phyloP scores from a whole-genome alignment of 2,888 invertebrate genomes.

The Lordiphosa andalusiaca region DNA sequence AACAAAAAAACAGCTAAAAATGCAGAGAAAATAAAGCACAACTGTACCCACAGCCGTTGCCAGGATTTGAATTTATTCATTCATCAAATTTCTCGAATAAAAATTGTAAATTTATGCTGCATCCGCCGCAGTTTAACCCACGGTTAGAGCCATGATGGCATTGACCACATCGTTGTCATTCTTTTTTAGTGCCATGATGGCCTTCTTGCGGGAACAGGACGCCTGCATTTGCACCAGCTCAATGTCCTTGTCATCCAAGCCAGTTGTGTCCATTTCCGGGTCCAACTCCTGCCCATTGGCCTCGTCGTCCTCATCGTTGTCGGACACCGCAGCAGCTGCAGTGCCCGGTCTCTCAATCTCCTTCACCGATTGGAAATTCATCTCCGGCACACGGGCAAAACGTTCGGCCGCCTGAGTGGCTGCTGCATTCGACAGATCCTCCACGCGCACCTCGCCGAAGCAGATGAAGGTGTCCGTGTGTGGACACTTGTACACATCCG shows the following conservation, averaged over 20 bases:
- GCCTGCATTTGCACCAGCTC: conserved; percentile 58
- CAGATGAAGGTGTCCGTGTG: conserved; percentile 42
- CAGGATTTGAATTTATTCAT: not conserved
- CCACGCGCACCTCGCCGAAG: conserved; percentile 51
- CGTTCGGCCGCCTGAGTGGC: conserved; percentile 46
- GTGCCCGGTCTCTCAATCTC: no score
- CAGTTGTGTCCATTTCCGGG: conserved; percentile 8
- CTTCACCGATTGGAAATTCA: not conserved
- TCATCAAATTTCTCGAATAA: not conserved
- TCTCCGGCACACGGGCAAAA: conserved; percentile 11
- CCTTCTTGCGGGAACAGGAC: conserved; percentile 43
- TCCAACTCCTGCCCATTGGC: not conserved
- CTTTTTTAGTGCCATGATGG: conserved; percentile 42
- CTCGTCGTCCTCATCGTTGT: conserved; percentile 11
- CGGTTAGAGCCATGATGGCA: conserved; percentile 58
- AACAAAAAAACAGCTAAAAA: conserved; percentile 21
- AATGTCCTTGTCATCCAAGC: conserved; percentile 47
- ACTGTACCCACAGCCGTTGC: not conserved
- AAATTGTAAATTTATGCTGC: not conserved
- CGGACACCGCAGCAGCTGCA: not conserved
- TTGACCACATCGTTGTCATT: conserved; percentile 60
- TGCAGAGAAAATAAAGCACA: conserved; percentile 7
- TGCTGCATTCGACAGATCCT: conserved; percentile 39
- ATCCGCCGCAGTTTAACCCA: conserved; percentile 13
- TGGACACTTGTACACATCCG: conserved; percentile 50